Evolutionary conservation across 2,888 invertebrate species (phyloP), one percentile per base, ranked within the genome.

Genomic region (Ichneumoninae sp.): DNA sequence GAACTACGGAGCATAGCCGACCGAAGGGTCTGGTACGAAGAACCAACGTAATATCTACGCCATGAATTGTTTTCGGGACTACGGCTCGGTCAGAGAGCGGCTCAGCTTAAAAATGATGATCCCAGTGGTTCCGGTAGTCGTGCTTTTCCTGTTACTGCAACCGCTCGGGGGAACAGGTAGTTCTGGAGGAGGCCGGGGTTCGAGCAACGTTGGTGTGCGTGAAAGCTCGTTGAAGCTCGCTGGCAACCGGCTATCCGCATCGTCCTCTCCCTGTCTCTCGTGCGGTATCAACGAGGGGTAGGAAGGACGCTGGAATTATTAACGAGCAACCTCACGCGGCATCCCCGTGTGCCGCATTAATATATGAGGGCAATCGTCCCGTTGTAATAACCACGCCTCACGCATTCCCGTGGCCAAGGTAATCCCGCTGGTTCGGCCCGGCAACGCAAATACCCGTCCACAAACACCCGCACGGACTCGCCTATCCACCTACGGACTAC

Each of bases 281-380:
- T 33, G 6, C 30, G 44, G 22, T 54, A 44, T 70, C 33, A 50
- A 63, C 81, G 36, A 50, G 54, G 30, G 52, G 73, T 30, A 57
- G 83, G 77, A 81, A 83, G 84, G 75, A 76, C 81, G 83, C 83
- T 74, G 81, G 89, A 91, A 91, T 91, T 91, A 91, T 91, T 90
- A 91, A 91, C 89, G 89, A 89, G 87, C 88, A 76, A 87, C 86
- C 88, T 84, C 85, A 83, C 74, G 63, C 86, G 86, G 88, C 88
- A 88, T 90, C 88, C 88, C 86, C 84, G 75, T 81, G 78, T 79
- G 65, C 71, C 71, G 87, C 89, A 89, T 87, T 91, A 91, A 91
- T 90, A 89, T 87, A 89, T 86, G 88, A 89, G 87, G 86, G 86
- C 86, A 88, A 90, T 88, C 89, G 88, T 88, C 85, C 83, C 82